Conservation (phyloP, 1,140 invertebrate species). For the Trigoniulus corallinus region DNA sequence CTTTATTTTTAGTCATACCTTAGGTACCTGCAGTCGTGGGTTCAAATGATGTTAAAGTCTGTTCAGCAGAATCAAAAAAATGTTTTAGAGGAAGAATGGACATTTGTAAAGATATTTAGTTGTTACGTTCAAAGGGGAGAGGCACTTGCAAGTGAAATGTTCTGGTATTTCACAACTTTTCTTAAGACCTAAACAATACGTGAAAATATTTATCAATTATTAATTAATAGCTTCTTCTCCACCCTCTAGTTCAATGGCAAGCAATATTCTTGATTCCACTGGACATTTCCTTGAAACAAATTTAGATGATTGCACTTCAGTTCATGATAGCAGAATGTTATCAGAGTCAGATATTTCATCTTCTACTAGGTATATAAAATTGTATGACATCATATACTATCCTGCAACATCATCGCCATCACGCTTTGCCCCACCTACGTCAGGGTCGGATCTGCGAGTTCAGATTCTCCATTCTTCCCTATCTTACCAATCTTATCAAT, state of each 20-base stretch:
- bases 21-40: constrained; percentile 53
- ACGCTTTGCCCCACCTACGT: too few species aligned
- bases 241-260: constrained; percentile 26
- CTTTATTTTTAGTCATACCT: constrained; percentile 49
- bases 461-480: too few species aligned
- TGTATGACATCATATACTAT: too few species aligned
- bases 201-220: background rate
- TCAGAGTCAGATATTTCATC: background rate
- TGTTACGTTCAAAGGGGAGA: constrained; percentile 49
- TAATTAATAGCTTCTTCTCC: too few species aligned
- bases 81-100: constrained; percentile 63
- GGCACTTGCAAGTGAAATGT: constrained; percentile 43
- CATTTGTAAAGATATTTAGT: constrained; percentile 48
- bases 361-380: background rate
- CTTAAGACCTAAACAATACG: background rate
- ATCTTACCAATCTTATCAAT: too few species aligned
- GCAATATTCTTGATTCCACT: constrained; percentile 32
- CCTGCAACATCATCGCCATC: too few species aligned
- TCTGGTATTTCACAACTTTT: constrained; percentile 34
- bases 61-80: constrained; percentile 40
- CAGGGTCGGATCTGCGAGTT: too few species aligned
- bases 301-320: constrained; percentile 31
- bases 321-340: constrained; percentile 18
- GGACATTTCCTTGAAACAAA: constrained; percentile 31
- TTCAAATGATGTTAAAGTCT: constrained; percentile 40